Evolutionary conservation across 2,113 vertebrate species (phyloP).

Genomic region (Mormoops blainvillei): DNA sequence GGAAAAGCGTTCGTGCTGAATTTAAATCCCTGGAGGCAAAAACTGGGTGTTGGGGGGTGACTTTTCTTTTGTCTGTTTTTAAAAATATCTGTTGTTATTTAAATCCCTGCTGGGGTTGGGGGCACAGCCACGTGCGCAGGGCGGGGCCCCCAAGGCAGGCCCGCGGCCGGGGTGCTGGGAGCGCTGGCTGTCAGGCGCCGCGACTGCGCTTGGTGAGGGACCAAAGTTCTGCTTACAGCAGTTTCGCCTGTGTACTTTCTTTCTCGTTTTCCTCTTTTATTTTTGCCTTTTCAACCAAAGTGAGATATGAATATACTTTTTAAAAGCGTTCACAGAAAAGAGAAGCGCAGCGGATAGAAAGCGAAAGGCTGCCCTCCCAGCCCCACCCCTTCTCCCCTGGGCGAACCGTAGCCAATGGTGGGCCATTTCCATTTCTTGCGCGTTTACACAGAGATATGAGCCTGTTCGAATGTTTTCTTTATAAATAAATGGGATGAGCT

Average conservation of each 20-base stretch:
- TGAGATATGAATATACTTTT: background rate
- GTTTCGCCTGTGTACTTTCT: background rate
- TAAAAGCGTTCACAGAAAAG: background rate
- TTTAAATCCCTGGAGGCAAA: background rate
- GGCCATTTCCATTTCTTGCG: too few relatives aligned
- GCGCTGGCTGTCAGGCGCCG: rapidly evolving
- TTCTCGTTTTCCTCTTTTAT: background rate
- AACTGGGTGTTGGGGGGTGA: background rate
- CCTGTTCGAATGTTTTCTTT: background rate
- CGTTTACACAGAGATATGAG: too few relatives aligned
- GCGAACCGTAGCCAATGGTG: rapidly evolving
- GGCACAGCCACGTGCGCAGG: background rate
- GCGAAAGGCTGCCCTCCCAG: background rate
- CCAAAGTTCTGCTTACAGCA: rapidly evolving
- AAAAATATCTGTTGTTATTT: background rate
- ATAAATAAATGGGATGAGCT: background rate
- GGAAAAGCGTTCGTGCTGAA: background rate
- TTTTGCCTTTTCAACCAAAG: background rate
- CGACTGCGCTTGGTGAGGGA: too few relatives aligned
- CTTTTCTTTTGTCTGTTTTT: background rate
- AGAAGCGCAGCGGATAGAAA: background rate
- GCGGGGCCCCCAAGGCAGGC: background rate
- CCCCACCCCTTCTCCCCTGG: too few relatives aligned
- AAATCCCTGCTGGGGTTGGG: background rate
- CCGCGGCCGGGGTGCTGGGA: too few relatives aligned